Evolutionary conservation across 2,113 vertebrate species (phyloP), one percentile per base, ranked within the genome.

Genomic region (Meleagris gallopavo): DNA sequence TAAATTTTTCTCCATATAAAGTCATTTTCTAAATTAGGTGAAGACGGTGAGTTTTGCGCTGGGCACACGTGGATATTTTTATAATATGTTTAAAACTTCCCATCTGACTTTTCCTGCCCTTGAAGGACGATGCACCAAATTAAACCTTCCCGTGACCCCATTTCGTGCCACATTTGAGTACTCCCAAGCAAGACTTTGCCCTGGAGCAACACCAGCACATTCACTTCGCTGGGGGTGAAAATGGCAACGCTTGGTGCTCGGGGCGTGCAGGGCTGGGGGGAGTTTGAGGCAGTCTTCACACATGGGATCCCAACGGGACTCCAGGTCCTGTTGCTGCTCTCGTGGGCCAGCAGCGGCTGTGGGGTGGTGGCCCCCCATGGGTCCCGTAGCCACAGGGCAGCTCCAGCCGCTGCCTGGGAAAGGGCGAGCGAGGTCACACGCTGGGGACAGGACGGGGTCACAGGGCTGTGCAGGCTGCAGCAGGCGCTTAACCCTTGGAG

Each of bases 11-110:
- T 82, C 95, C 94, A 88, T 93, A 95, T 91, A 95, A 96, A 97
- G 93, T 95, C 54, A 96, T 95, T 97, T 96, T 90, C 95, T 97
- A 95, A 95, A 96, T 96, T 97, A 95, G 94, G 95, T 96, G 92
- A 95, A 96, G 96, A 95, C 58, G 88, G 94, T 95, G 95, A 95
- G 92, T 96, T 95, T 97, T 92, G 94, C 22, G 1, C 91, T 90
- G 89, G 94, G 96, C 95, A 96, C 90, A 96, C 90, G 94, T 94
- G 83, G 96, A 38, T 97, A 97, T 97, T 97, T 96, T 97, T 97
- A 91, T 95, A 96, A 96, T 92, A 96, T 90, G 86, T 95, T 97
- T 95, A 88, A 97, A 96, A 97, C 93, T 94, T 94, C 93, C 93
- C 3, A 43, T 94, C 94, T 95, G 94, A 94, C 92, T 96, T 95